Conservation (phyloP, 2,113 vertebrate genomes). For the Sialia sialis region DNA sequence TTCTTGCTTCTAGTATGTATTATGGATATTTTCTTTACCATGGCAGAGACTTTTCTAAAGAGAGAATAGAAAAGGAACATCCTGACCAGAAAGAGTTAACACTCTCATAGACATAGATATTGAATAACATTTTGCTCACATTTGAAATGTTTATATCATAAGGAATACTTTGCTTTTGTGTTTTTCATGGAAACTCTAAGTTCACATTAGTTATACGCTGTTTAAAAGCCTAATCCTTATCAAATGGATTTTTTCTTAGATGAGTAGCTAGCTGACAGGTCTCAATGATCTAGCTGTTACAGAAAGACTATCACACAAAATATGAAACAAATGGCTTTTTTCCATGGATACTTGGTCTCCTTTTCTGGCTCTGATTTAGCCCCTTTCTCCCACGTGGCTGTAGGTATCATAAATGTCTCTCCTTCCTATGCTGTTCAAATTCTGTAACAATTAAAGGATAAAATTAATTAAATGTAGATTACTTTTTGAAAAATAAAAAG, state of each 20-base stretch:
- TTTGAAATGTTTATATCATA: slow-evolving; percentile 28
- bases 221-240: slow-evolving; percentile 27
- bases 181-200: slow-evolving; percentile 11
- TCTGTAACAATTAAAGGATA: slow-evolving; percentile 47
- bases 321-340: neutral
- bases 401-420: neutral
- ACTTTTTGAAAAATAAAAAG: slow-evolving; percentile 14
- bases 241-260: slow-evolving; percentile 1
- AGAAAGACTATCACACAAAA: neutral
- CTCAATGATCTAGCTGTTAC: neutral
- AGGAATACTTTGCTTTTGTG: neutral
- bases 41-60: neutral
- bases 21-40: neutral
- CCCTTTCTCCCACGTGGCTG: neutral
- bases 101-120: neutral
- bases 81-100: neutral
- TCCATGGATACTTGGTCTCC: neutral
- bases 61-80: neutral
- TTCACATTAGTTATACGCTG: neutral
- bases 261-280: neutral
- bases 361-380: slow-evolving; percentile 9
- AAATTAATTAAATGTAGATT: slow-evolving; percentile 64
- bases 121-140: neutral
- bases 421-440: neutral
- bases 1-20: neutral